Conservation (phyloP, 2,888 invertebrate genomes). For the Serrognathus titanus region DNA sequence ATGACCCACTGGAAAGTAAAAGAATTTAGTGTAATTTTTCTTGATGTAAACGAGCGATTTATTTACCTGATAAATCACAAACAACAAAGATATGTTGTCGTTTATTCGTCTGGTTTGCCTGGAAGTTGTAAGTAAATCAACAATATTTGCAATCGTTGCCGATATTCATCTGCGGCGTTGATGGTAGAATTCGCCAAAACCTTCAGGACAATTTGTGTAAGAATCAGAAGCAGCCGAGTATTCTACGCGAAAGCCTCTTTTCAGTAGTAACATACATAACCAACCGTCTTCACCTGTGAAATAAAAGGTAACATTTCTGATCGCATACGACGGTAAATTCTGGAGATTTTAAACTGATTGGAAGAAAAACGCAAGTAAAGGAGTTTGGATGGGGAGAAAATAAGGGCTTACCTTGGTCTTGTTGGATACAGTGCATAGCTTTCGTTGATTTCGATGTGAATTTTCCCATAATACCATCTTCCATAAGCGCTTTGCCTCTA, state of each 20-base stretch:
- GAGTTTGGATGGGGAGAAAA: too few species aligned
- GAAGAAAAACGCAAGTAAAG: too few species aligned
- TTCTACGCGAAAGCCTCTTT: constrained; percentile 88
- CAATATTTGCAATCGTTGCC: constrained; percentile 92
- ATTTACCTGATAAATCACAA: constrained; percentile 68
- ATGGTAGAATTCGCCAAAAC: constrained; percentile 90
- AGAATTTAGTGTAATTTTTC: constrained; percentile 24
- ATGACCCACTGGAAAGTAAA: constrained; percentile 62
- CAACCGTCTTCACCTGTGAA: constrained; percentile 88
- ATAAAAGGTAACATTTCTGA: background rate
- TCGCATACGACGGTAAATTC: background rate
- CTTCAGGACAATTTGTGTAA: constrained; percentile 91
- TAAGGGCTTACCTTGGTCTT: constrained; percentile 70
- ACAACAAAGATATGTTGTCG: constrained; percentile 82
- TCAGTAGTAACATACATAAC: constrained; percentile 88
- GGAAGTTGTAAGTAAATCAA: constrained; percentile 79
- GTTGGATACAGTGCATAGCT: constrained; percentile 84
- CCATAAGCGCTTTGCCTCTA: constrained; percentile 84
- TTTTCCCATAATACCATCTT: constrained; percentile 83
- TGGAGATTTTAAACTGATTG: too few species aligned
- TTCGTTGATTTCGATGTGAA: constrained; percentile 77
- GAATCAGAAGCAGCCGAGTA: constrained; percentile 95
- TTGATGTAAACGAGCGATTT: background rate
- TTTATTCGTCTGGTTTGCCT: constrained; percentile 77
- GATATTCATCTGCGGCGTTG: constrained; percentile 95